phyloP scores from a whole-genome alignment of 2,888 invertebrate genomes.

The Cybosia mesomella region DNA sequence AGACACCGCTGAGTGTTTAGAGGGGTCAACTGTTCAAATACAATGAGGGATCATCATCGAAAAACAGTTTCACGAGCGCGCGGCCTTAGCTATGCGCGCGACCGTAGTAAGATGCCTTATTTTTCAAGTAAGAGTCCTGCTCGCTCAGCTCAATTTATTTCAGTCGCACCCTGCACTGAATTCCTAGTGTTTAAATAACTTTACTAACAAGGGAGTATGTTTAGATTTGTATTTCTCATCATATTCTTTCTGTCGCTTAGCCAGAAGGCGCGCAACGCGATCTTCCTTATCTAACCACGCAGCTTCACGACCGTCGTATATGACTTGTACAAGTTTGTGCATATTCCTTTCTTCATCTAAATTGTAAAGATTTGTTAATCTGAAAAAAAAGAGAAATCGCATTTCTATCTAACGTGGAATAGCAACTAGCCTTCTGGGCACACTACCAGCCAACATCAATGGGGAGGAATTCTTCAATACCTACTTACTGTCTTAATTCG shows the following conservation, averaged over 20 bases:
- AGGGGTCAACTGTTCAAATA: too few species aligned
- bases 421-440: background rate
- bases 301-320: background rate
- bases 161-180: too few species aligned
- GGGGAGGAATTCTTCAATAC: too few species aligned
- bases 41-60: too few species aligned
- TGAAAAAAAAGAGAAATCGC: background rate
- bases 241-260: slow-evolving; percentile 1
- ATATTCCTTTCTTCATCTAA: background rate
- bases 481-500: too few species aligned
- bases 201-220: background rate
- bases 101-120: too few species aligned
- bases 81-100: too few species aligned
- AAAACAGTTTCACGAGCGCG: too few species aligned
- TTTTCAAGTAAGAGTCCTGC: too few species aligned
- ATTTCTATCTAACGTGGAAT: background rate
- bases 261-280: background rate
- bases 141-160: too few species aligned
- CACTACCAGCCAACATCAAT: background rate
- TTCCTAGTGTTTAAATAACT: background rate
- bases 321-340: background rate
- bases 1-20: too few species aligned
- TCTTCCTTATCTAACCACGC: background rate
- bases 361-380: background rate
- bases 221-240: background rate